Conservation (phyloP, 1,140 invertebrate species). For the Formica selysi region DNA sequence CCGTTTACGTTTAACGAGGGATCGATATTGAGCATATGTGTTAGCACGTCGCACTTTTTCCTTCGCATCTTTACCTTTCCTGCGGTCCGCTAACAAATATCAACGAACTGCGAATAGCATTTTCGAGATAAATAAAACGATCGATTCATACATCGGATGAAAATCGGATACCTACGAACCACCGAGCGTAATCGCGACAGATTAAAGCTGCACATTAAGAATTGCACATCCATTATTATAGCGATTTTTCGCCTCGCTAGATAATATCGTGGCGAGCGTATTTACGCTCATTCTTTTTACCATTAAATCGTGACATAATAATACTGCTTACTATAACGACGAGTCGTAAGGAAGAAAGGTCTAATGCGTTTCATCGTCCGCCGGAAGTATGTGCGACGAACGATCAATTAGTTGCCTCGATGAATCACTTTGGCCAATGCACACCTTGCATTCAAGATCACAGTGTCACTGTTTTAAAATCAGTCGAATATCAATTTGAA, state of each 20-base stretch:
- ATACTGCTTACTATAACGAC: conserved; percentile 51
- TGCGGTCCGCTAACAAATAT: conserved; percentile 34
- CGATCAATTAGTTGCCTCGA: conserved; percentile 31
- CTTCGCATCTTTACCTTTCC: conserved; percentile 16
- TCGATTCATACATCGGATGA: neutral
- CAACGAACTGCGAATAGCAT: conserved; percentile 18
- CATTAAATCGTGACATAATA: conserved; percentile 38
- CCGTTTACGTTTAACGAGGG: conserved; percentile 44
- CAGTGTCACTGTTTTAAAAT: conserved; percentile 23
- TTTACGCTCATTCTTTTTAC: neutral
- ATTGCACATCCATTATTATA: conserved; percentile 39
- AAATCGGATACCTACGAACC: conserved; percentile 11
- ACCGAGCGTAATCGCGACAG: conserved; percentile 31
- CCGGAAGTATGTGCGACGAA: conserved; percentile 11
- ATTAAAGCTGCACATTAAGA: conserved; percentile 55
- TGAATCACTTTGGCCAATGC: conserved; percentile 8
- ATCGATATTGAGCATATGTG: conserved; percentile 70
- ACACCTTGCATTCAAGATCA: conserved; percentile 8
- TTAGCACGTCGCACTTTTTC: conserved; percentile 15
- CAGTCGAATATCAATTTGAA: conserved; percentile 12
- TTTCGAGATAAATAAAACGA: conserved; percentile 24
- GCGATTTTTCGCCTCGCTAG: conserved; percentile 13
- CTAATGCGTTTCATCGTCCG: neutral
- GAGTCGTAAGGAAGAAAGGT: conserved; percentile 36
- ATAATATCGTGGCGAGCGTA: conserved; percentile 19